phyloP scores from a whole-genome alignment of 37 sponge, comb jelly and placozoan species.

The Haliclona indistincta region DNA sequence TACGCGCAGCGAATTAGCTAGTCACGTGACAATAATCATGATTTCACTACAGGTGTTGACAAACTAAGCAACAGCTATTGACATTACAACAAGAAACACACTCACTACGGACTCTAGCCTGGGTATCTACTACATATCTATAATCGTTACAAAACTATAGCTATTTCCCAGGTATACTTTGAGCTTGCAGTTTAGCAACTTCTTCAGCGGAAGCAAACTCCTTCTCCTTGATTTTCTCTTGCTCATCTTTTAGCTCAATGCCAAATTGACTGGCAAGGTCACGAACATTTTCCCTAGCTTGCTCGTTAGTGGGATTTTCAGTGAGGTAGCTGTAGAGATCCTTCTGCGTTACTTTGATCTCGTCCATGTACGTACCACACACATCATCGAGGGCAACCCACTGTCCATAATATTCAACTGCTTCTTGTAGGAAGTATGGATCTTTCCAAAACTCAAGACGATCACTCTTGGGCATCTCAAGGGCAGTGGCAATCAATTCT shows the following conservation, averaged over 20 bases:
- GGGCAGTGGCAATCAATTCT: not conserved
- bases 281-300: slow-evolving; percentile 11
- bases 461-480: slow-evolving; percentile 3
- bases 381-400: slow-evolving; percentile 33
- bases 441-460: slow-evolving; percentile 10
- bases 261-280: slow-evolving; percentile 1
- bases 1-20: too few species aligned
- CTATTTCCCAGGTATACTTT: too few species aligned
- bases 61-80: too few species aligned
- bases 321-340: not conserved
- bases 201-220: slow-evolving; percentile 11
- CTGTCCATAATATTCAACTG: slow-evolving; percentile 7
- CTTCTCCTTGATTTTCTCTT: slow-evolving; percentile 18
- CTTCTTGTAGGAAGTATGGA: not conserved
- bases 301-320: slow-evolving; percentile 10
- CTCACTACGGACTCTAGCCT: too few species aligned
- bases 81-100: too few species aligned
- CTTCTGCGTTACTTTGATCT: slow-evolving; percentile 31
- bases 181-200: too few species aligned
- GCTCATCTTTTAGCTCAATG: not conserved
- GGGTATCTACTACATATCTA: too few species aligned
- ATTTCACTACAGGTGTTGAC: too few species aligned
- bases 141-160: too few species aligned
- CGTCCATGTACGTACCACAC: slow-evolving; percentile 1
- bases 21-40: too few species aligned